Evolutionary conservation across 2,113 vertebrate species (phyloP).

Genomic region (Elaphurus davidianus): DNA sequence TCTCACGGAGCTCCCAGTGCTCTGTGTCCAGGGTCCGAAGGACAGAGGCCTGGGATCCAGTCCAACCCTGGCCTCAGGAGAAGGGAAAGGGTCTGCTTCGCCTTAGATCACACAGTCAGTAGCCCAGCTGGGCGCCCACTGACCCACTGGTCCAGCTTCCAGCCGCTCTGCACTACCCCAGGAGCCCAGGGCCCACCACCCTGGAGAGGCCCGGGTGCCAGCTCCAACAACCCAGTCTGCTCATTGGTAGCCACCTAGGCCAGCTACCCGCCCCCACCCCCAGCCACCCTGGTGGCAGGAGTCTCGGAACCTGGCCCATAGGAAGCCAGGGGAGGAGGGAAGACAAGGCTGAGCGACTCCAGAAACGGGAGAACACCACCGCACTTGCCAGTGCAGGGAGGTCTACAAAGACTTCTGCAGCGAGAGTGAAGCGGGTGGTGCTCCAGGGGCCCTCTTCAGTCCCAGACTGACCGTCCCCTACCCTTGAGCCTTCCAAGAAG

Average conservation of each 20-base stretch:
- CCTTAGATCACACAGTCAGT: neutral
- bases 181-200: too few species aligned
- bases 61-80: neutral
- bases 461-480: neutral
- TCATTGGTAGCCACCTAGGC: neutral
- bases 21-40: neutral
- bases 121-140: neutral
- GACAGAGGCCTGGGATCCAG: neutral
- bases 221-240: neutral
- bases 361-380: neutral
- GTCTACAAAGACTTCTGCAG: neutral
- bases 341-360: neutral
- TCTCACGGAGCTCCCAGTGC: neutral
- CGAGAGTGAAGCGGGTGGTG: neutral
- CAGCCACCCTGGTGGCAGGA: neutral
- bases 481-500: neutral
- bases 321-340: neutral
- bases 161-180: neutral
- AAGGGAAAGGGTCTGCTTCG: neutral
- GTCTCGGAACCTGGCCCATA: neutral
- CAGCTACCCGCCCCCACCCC: neutral
- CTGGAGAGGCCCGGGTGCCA: neutral
- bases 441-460: neutral
- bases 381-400: rapidly evolving
- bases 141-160: neutral